Base-by-base conservation (phyloP, 2,888 invertebrate genomes). In the Eilema caniola region DNA sequence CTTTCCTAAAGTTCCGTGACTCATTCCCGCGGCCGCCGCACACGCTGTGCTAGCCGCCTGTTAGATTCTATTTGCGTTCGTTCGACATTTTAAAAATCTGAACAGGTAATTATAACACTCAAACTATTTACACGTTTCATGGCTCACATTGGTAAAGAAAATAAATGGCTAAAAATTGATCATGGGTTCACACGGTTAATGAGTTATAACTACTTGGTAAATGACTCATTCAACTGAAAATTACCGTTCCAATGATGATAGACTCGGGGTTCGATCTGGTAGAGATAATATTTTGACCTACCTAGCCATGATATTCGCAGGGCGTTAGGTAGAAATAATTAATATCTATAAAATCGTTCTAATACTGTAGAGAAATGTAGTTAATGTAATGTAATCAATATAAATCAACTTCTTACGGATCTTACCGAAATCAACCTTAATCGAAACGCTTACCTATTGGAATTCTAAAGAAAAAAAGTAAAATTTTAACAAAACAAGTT, bases 401-500 rank as follows among this genome's bases (percentile, higher is more conserved):
- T 59, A 59, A 24, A 23, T 59, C 5, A 25, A 10, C 59, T 25
- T 59, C 25, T 14, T 33, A 33, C 31, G 7, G 31, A 33, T 33
- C 31, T 33, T 33, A 33, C 5, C 31, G 31, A 33, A 33, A 33
- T 8, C 8, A 8, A 59, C 5, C 14, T 4, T 59, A 14, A 25
- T 16, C 4, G 10, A 59, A 57, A 57, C 57, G 23, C 41, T 4
- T 5, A 23, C 53, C 33, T 1, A 33, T 33, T 33, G 8, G 23
- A 23, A 23, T 16, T 5, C 60, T 28, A 60, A 28, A 60, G 14
- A 61, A 61, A n/a, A n/a, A n/a, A n/a, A 53, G 8, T 16, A n/a
- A n/a, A n/a, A n/a, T 53, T n/a, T 53, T 16, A 64, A 64, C 31
- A n/a, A 53, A 66, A 66, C 69, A 64, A 71, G 69, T 62, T n/a